Evolutionary conservation across 2,113 vertebrate genomes (phyloP).

Genomic region (Macaca mulatta): DNA sequence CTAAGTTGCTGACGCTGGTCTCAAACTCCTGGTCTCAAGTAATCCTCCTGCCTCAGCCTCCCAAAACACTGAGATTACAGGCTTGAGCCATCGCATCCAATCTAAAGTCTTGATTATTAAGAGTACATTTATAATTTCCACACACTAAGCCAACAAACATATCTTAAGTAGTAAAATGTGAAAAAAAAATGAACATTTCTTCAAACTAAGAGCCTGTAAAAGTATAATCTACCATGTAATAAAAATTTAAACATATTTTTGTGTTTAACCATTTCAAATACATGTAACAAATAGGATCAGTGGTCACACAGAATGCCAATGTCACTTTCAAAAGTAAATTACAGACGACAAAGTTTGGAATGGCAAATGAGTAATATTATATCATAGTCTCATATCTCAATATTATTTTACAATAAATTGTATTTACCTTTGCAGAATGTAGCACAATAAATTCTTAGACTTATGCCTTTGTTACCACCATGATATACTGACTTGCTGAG

Average conservation of each 20-base stretch:
- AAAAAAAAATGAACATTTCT: background rate
- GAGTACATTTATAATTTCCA: background rate
- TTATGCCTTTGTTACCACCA: background rate
- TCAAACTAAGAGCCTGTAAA: background rate
- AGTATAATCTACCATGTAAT: background rate
- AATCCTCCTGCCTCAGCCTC: no score
- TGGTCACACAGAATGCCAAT: background rate
- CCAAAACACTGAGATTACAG: no score
- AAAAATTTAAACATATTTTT: background rate
- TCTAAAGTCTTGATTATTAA: background rate
- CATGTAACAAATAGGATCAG: background rate
- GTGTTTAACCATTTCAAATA: slow-evolving; percentile 52
- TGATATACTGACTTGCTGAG: background rate
- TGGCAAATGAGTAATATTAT: slow-evolving; percentile 24
- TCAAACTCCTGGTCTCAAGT: no score
- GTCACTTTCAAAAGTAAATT: slow-evolving; percentile 47
- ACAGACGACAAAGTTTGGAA: background rate
- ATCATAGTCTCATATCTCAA: background rate
- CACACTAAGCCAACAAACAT: background rate
- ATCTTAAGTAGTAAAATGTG: background rate
- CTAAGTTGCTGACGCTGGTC: no score
- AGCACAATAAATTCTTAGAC: background rate
- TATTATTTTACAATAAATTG: slow-evolving; percentile 54
- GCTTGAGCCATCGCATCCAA: no score
- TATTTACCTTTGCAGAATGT: slow-evolving; percentile 16